Conservation (phyloP, 2,113 vertebrate species). For the Cheilinus undulatus region DNA sequence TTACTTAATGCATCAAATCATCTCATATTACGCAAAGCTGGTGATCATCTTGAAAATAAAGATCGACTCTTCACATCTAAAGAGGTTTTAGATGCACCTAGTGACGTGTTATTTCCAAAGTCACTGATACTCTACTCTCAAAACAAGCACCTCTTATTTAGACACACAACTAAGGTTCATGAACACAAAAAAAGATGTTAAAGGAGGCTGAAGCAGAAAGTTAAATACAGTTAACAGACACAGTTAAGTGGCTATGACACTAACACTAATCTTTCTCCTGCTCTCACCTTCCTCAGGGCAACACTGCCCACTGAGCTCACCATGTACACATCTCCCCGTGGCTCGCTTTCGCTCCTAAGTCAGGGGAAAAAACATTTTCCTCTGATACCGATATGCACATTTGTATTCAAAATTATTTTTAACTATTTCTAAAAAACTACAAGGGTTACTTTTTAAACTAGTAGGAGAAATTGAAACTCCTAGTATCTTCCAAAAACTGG, state of each 20-base stretch:
- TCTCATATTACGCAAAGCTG: background rate
- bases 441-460: conserved; percentile 6
- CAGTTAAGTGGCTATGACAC: conserved; percentile 21
- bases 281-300: conserved; percentile 72
- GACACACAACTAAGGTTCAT: background rate
- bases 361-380: conserved; percentile 39
- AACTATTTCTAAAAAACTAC: background rate
- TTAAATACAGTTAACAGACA: conserved; percentile 8
- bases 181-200: background rate
- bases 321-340: conserved; percentile 31
- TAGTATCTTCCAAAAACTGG: background rate
- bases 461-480: too few species aligned
- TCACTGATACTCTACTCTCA: background rate
- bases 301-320: conserved; percentile 51
- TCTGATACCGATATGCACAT: conserved; percentile 20
- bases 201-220: background rate
- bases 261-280: conserved; percentile 28
- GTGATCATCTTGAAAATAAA: background rate
- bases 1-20: too few species aligned
- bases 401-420: background rate
- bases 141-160: background rate
- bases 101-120: background rate
- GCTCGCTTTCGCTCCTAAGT: conserved; percentile 62
- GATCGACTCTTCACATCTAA: background rate
- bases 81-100: background rate